These are phyloP conservation scores for Thymelicus lineola DNA, from an alignment of 2,888 invertebrate genomes.

Conservation along the genomic window DNA sequence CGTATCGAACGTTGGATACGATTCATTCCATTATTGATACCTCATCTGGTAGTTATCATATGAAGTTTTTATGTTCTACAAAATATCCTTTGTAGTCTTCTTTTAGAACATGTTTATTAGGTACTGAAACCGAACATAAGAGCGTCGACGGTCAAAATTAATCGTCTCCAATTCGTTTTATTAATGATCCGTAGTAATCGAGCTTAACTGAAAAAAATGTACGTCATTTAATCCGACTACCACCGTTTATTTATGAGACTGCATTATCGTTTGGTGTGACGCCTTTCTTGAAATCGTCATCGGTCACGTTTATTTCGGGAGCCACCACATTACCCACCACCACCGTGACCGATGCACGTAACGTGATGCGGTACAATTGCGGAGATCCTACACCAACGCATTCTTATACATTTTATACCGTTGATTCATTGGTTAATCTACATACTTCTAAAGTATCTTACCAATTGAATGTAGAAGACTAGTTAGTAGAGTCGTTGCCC, in stretches of 20 bases:
- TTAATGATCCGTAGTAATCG: slow-evolving; percentile 59
- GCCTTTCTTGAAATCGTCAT: slow-evolving; percentile 69
- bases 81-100: background rate
- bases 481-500: no score
- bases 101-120: slow-evolving; percentile 6
- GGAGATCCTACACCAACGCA: slow-evolving; percentile 20
- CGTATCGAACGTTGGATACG: slow-evolving; percentile 3
- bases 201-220: slow-evolving; percentile 59
- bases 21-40: slow-evolving; percentile 16
- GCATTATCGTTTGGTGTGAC: slow-evolving; percentile 65
- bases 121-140: slow-evolving; percentile 8
- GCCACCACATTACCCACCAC: slow-evolving; percentile 50
- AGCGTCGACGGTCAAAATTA: slow-evolving; percentile 28
- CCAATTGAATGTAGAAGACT: no score
- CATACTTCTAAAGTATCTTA: no score
- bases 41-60: slow-evolving; percentile 3
- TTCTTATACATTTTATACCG: slow-evolving; percentile 2
- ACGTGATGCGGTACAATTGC: slow-evolving; percentile 26
- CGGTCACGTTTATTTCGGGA: slow-evolving; percentile 76
- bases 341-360: slow-evolving; percentile 45
- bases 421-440: no score
- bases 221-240: slow-evolving; percentile 58
- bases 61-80: background rate
- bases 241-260: slow-evolving; percentile 59
- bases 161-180: slow-evolving; percentile 41